Evolutionary conservation across 1,140 invertebrate species (phyloP), one percentile per base, ranked within the genome.

Genomic region (Neodiprion lecontei): DNA sequence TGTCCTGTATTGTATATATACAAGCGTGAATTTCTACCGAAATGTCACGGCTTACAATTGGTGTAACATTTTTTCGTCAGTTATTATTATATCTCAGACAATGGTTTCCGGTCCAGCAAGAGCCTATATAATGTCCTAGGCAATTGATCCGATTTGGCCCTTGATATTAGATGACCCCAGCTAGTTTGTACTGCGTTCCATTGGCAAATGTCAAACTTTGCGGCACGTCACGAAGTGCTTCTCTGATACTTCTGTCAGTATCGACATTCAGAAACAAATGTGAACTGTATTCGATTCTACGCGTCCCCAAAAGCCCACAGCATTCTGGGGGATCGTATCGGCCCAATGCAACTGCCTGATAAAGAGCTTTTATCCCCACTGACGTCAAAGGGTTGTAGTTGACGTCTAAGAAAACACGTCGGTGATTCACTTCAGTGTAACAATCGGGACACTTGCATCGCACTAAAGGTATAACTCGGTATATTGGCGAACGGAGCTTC

Each of bases 141-240:
- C 10, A 53, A 53, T 53, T 53, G n/a, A 53, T n/a, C 10, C 50
- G 50, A 53, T 53, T 53, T 53, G 50, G 50, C n/a, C 50, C 50
- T 53, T 53, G 50, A 53, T 53, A 53, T 53, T 53, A 10, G 10
- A 53, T 53, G 1, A 53, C 50, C 10, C 50, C 50, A 21, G 50
- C 50, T 53, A 53, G 50, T 1, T 2, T 53, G n/a, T 53, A 53
- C n/a, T 53, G 50, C n/a, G 50, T 53, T 53, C 14, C 9, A 11
- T 53, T 1, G n/a, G 10, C n/a, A 14, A 53, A 10, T 53, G 50
- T 53, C 50, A 53, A 1, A 53, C n/a, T 53, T n/a, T n/a, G 50
- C n/a, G 50, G 50, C 50, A 53, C 50, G 50, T 53, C 50, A 53
- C 50, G n/a, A 53, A 53, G 50, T n/a, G 50, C 50, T n/a, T 53